Conservation (phyloP, 64 coral and sea anemone species). For the Stichodactyla mertensii region DNA sequence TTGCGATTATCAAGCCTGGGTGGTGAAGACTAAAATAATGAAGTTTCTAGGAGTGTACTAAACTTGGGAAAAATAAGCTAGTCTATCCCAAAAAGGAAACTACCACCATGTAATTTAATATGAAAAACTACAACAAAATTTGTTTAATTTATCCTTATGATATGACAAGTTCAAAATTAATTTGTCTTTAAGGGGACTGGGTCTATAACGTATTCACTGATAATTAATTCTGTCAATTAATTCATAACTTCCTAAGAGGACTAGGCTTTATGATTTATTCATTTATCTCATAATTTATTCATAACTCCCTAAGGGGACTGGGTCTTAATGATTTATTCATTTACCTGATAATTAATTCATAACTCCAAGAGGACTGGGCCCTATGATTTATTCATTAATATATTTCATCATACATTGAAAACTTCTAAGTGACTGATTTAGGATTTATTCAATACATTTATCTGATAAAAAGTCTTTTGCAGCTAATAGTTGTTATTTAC, state of each 20-base stretch:
- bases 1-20: not conserved
- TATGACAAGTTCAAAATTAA: not conserved
- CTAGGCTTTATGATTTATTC: not conserved
- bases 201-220: not conserved
- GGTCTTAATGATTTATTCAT: too few relatives aligned
- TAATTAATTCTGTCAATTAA: not conserved
- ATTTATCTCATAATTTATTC: not conserved
- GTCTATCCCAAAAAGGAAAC: not conserved
- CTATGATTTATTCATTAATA: too few relatives aligned
- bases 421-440: not conserved
- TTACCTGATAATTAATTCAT: too few relatives aligned
- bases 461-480: not conserved
- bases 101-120: constrained; percentile 14
- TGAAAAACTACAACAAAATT: not conserved
- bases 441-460: not conserved
- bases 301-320: not conserved
- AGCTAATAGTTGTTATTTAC: not conserved
- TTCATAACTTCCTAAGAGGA: not conserved
- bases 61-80: not conserved
- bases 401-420: too few relatives aligned
- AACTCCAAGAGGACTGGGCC: too few relatives aligned
- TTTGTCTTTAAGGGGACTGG: too few relatives aligned
- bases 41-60: constrained; percentile 5
- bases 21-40: not conserved
- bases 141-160: not conserved